Evolutionary conservation across 2,113 vertebrate genomes (phyloP).

Genomic region (Polyodon spathula): DNA sequence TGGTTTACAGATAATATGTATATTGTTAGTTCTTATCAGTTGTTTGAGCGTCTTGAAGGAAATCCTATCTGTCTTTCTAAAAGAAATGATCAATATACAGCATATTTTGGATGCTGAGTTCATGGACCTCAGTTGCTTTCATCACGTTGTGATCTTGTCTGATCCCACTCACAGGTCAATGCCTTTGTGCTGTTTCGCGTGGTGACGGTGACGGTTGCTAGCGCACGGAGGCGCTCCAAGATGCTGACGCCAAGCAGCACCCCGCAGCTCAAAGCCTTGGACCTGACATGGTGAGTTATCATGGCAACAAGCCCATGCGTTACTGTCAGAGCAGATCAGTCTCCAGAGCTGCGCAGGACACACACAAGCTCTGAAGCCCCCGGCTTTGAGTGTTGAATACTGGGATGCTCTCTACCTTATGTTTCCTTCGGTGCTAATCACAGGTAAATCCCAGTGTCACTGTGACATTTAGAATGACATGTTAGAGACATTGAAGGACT

Average conservation of each 20-base stretch:
- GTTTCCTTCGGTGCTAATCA: not conserved
- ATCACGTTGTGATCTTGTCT: slow-evolving; percentile 4
- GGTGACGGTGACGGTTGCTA: slow-evolving; percentile 78
- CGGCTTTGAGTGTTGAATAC: not conserved
- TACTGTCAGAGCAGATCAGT: not conserved
- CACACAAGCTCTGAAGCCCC: not conserved
- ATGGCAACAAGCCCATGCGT: not conserved
- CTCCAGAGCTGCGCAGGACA: not conserved
- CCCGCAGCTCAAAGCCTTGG: slow-evolving; percentile 61
- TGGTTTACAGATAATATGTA: too few species aligned
- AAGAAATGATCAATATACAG: too few species aligned
- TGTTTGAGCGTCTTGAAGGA: too few species aligned
- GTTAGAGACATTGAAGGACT: too few species aligned
- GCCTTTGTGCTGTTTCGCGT: slow-evolving; percentile 72
- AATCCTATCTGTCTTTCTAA: too few species aligned
- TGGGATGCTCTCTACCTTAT: not conserved
- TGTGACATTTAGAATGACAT: slow-evolving; percentile 12
- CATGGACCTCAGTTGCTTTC: not conserved
- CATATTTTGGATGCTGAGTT: too few species aligned
- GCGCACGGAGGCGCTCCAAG: slow-evolving; percentile 58
- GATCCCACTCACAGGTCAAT: slow-evolving; percentile 61
- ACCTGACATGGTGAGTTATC: slow-evolving; percentile 73
- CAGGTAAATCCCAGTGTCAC: slow-evolving; percentile 6
- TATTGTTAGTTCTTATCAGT: too few species aligned
- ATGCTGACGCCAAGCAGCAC: slow-evolving; percentile 75